phyloP scores from a whole-genome alignment of 1,140 invertebrate genomes.

The Hylyphantes graminicola region DNA sequence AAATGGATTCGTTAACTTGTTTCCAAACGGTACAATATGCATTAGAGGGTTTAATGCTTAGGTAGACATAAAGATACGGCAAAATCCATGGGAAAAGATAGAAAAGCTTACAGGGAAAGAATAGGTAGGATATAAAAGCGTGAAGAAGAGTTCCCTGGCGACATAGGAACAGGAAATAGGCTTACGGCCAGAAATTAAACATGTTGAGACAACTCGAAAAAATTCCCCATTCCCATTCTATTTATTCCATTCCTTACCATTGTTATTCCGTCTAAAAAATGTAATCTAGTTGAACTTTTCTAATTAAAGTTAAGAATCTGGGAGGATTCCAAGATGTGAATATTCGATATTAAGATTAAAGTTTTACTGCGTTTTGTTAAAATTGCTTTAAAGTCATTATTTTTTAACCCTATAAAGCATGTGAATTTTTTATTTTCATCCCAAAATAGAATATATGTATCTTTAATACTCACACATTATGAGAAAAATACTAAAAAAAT shows the following conservation, averaged over 20 bases:
- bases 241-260: conserved; percentile 41
- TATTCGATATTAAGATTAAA: conserved; percentile 15
- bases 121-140: conserved; percentile 35
- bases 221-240: conserved; percentile 59
- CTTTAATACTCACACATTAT: too few species aligned
- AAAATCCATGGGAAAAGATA: neutral
- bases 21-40: too few species aligned
- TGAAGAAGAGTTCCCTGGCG: neutral
- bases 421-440: too few species aligned
- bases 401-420: too few species aligned
- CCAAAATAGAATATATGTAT: too few species aligned
- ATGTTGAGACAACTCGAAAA: conserved; percentile 55
- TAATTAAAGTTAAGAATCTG: conserved; percentile 5
- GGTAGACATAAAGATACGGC: neutral
- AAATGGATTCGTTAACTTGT: too few species aligned
- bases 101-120: neutral
- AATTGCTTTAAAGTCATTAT: too few species aligned
- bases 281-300: conserved; percentile 25
- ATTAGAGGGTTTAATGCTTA: too few species aligned
- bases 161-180: conserved; percentile 45
- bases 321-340: neutral
- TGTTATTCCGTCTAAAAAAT: conserved; percentile 8
- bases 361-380: too few species aligned
- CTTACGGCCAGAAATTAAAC: conserved; percentile 59
- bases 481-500: too few species aligned